Conservation (phyloP, 2,113 vertebrate genomes). For the Hyaena hyaena region DNA sequence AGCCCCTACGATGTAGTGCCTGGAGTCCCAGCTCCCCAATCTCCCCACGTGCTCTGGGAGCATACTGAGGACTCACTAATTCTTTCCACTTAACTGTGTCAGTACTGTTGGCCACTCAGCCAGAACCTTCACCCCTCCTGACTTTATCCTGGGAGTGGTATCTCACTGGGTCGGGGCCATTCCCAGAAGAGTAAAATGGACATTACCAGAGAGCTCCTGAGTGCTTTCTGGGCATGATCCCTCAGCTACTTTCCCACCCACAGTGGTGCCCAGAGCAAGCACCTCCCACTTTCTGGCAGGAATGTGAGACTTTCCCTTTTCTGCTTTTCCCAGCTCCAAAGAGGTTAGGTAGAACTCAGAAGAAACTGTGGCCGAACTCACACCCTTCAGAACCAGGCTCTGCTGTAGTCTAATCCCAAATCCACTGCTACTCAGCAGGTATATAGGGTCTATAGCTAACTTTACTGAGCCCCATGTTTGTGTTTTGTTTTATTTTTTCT, state of each 20-base stretch:
- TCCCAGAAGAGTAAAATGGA: neutral
- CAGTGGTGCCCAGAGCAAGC: neutral
- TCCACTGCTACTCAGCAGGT: neutral
- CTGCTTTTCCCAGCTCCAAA: neutral
- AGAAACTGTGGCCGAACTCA: neutral
- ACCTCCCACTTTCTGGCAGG: neutral
- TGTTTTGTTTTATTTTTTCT: neutral
- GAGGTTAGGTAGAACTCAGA: neutral
- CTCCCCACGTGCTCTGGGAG: neutral
- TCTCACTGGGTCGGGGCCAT: fast-evolving
- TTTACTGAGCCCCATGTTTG: neutral
- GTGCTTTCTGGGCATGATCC: fast-evolving
- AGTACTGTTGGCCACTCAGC: neutral
- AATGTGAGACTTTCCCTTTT: neutral
- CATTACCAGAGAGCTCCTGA: neutral
- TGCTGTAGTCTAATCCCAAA: neutral
- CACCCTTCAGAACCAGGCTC: neutral
- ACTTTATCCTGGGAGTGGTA: neutral
- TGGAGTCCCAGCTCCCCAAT: neutral
- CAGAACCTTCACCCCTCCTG: neutral
- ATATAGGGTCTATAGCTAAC: neutral
- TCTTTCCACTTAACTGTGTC: neutral
- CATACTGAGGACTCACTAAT: too few species aligned
- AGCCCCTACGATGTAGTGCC: fast-evolving
- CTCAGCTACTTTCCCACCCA: neutral